Conservation (phyloP, 2,888 invertebrate species). For the Zygogramma bicolorata region DNA sequence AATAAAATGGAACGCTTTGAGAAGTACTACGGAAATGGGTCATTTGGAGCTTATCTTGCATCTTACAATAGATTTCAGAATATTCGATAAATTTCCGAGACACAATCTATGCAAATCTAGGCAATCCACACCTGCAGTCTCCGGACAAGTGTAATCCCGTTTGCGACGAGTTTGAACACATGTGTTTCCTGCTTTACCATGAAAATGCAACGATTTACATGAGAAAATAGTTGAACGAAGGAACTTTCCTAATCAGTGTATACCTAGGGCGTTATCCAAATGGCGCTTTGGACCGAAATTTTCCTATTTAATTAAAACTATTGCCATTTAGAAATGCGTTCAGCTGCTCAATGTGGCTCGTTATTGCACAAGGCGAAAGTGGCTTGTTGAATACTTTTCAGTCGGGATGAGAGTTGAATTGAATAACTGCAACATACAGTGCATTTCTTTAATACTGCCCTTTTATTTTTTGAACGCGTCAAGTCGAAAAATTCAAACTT, state of each 20-base stretch:
- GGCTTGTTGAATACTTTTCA: background rate
- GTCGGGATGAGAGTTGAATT: background rate
- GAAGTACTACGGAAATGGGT: too few species aligned
- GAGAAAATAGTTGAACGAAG: slow-evolving; percentile 51
- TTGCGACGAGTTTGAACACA: slow-evolving; percentile 48
- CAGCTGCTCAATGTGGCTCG: background rate
- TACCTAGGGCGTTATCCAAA: slow-evolving; percentile 35
- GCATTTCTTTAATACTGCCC: too few species aligned
- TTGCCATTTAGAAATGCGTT: slow-evolving; percentile 11
- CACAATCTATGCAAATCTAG: background rate
- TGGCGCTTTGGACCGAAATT: slow-evolving; percentile 26
- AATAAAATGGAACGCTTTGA: too few species aligned
- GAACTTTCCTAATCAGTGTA: slow-evolving; percentile 55
- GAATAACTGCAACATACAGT: background rate
- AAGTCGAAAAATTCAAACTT: too few species aligned
- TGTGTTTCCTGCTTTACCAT: slow-evolving; percentile 47
- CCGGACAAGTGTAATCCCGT: slow-evolving; percentile 29
- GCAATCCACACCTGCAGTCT: slow-evolving; percentile 17
- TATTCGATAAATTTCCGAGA: background rate
- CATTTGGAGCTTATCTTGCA: too few species aligned
- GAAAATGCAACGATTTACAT: slow-evolving; percentile 56
- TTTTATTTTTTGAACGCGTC: too few species aligned
- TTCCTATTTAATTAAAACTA: slow-evolving; percentile 42
- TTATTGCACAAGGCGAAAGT: background rate
- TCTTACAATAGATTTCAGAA: background rate